Conservation (phyloP, 64 coral and sea anemone species). For the Porites lutea region DNA sequence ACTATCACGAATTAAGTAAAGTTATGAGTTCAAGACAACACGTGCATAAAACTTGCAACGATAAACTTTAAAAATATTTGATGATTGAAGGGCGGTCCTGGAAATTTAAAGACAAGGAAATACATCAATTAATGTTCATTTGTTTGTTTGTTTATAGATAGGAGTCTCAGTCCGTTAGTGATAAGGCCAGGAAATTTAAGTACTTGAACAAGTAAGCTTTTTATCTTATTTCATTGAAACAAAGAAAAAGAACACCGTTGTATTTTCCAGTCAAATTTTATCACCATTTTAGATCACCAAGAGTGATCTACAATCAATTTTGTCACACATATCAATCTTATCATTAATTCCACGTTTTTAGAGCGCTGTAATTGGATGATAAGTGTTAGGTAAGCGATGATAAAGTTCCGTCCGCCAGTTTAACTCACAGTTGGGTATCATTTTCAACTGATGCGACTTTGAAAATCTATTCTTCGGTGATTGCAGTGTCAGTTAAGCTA, state of each 20-base stretch:
- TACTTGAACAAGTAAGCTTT: neutral
- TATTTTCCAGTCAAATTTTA: neutral
- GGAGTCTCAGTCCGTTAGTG: neutral
- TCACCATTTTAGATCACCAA: neutral
- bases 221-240: neutral
- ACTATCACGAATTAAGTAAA: neutral
- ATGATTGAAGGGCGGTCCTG: constrained; percentile 3
- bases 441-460: neutral
- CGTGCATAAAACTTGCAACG: neutral
- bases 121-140: constrained; percentile 67
- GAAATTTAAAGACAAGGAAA: constrained; percentile 41
- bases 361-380: constrained; percentile 56
- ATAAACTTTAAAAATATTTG: neutral
- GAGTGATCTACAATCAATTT: constrained; percentile 9
- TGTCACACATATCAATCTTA: constrained; percentile 29
- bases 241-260: neutral
- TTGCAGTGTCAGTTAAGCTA: neutral
- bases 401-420: constrained; percentile 8
- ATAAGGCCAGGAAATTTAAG: constrained; percentile 14
- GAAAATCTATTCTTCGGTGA: neutral
- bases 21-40: neutral
- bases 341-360: constrained; percentile 56
- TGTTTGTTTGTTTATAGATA: constrained; percentile 59
- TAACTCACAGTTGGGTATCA: constrained; percentile 24
- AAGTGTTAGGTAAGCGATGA: constrained; percentile 53